A percentile compares a stretch with the other conserved stretches of the same genome.
Evolutionary conservation across 1,140 invertebrate genomes (phyloP).

Genomic region (Macrotrachela quadricornifera): DNA sequence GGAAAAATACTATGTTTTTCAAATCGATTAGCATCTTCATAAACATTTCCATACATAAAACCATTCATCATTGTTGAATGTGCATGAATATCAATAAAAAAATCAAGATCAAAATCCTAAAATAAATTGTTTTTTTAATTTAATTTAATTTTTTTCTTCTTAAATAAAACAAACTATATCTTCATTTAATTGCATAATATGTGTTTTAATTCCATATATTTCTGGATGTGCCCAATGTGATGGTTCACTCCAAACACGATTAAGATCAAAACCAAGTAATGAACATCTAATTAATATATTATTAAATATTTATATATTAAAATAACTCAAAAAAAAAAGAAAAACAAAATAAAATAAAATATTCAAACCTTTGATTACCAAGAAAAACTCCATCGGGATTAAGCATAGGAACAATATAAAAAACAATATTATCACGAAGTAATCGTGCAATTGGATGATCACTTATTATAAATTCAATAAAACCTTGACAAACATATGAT

Average conservation of each 20-base stretch:
- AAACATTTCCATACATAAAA: constrained; percentile 85
- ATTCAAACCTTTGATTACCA: too few relatives aligned
- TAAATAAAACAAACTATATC: constrained; percentile 25
- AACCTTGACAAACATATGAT: constrained; percentile 36
- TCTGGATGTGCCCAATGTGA: constrained; percentile 72
- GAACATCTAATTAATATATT: constrained; percentile 44
- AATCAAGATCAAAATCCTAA: constrained; percentile 58
- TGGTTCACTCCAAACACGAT: constrained; percentile 66
- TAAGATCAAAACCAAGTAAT: constrained; percentile 69
- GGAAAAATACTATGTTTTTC: constrained; percentile 49
- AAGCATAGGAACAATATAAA: constrained; percentile 84
- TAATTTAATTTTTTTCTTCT: background rate
- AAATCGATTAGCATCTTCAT: constrained; percentile 45
- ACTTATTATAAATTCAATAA: constrained; percentile 48
- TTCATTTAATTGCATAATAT: constrained; percentile 41
- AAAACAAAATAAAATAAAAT: too few relatives aligned
- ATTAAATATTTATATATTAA: too few relatives aligned
- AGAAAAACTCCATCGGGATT: constrained; percentile 84
- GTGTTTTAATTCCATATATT: constrained; percentile 51
- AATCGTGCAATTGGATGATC: constrained; percentile 38
- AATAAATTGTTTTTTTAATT: background rate
- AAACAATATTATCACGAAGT: constrained; percentile 49
- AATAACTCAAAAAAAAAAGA: too few relatives aligned
- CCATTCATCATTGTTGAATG: constrained; percentile 71
- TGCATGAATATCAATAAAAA: constrained; percentile 77